phyloP scores from a whole-genome alignment of 2,113 vertebrate genomes.

The Tragelaphus buxtoni region DNA sequence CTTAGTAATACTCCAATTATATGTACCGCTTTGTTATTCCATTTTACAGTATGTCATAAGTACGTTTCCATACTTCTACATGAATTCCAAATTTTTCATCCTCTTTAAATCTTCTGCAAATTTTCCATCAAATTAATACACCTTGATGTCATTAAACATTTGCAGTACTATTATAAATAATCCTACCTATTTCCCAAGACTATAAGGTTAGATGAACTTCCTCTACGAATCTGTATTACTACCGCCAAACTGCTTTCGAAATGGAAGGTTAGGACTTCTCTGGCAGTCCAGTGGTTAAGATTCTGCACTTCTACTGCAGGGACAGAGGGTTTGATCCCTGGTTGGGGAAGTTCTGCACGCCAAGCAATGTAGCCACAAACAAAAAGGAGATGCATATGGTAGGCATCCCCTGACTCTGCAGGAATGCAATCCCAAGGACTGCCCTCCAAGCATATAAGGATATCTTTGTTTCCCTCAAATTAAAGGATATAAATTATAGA shows the following conservation, averaged over 20 bases:
- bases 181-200: background rate
- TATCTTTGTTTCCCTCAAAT: background rate
- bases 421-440: background rate
- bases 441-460: background rate
- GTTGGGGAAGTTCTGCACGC: background rate
- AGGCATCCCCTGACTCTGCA: background rate
- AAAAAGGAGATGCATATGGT: background rate
- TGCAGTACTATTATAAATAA: background rate
- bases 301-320: background rate
- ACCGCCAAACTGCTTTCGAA: background rate
- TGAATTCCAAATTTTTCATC: background rate
- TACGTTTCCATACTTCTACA: background rate
- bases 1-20: background rate
- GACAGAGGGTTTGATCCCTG: background rate
- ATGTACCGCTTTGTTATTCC: background rate
- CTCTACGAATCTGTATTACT: background rate
- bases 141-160: background rate
- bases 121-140: background rate
- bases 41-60: background rate
- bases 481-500: background rate
- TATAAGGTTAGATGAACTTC: background rate
- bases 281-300: background rate
- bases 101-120: slow-evolving; percentile 1
- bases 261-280: background rate
- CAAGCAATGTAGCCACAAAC: background rate